phyloP scores from a whole-genome alignment of 1,140 invertebrate species.

The Teleogryllus occipitalis region DNA sequence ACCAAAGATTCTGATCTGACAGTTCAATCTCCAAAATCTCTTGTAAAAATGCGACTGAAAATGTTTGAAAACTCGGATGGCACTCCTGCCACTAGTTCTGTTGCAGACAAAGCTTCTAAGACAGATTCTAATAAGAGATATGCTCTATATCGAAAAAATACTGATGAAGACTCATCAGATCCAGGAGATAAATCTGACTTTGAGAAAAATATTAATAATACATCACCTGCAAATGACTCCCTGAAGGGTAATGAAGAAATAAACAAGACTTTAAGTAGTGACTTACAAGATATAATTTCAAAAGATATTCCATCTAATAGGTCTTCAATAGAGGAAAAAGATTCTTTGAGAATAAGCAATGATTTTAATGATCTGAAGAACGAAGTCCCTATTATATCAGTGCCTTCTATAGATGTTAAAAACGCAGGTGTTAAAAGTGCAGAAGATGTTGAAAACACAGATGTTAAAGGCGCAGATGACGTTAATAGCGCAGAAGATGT shows the following conservation, averaged over 20 bases:
- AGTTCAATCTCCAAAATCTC: slow-evolving; percentile 3
- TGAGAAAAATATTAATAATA: background rate
- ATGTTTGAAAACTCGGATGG: slow-evolving; percentile 18
- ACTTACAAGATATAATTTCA: too few relatives aligned
- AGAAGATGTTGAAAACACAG: background rate
- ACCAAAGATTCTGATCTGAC: slow-evolving; percentile 13
- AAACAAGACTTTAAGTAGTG: too few relatives aligned
- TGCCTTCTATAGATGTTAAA: background rate
- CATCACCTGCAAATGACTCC: too few relatives aligned
- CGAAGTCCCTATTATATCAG: background rate
- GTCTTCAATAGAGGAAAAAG: background rate
- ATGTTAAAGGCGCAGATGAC: background rate
- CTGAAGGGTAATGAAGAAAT: too few relatives aligned
- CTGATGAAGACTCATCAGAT: background rate
- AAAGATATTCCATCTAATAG: too few relatives aligned
- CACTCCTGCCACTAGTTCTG: background rate
- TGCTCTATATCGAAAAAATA: background rate
- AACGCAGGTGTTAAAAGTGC: background rate
- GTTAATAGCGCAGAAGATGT: background rate
- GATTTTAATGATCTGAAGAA: background rate
- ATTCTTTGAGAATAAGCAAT: background rate
- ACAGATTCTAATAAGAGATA: background rate
- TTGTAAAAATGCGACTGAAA: slow-evolving; percentile 21
- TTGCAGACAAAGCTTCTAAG: background rate
- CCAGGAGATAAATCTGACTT: background rate